Evolutionary conservation across 1,140 invertebrate species (phyloP).

Genomic region (Zaprionus ornatus): DNA sequence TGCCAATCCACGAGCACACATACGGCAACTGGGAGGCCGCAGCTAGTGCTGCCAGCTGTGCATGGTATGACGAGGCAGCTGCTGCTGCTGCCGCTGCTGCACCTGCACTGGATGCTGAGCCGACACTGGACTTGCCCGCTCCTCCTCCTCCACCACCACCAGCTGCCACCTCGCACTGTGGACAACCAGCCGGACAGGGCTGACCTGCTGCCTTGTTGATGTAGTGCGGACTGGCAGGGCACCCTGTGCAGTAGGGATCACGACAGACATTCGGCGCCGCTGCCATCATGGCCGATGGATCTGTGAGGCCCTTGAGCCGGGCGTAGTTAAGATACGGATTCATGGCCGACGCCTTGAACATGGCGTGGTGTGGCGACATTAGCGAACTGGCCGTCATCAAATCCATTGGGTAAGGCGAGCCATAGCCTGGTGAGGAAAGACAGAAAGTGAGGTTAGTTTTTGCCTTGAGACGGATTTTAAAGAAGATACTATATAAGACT

Average conservation of each 20-base stretch:
- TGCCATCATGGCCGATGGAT: slow-evolving; percentile 79
- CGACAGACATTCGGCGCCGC: slow-evolving; percentile 90
- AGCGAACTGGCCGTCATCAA: slow-evolving; percentile 88
- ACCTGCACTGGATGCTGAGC: slow-evolving; percentile 46
- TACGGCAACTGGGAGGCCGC: slow-evolving; percentile 91
- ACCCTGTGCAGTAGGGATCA: slow-evolving; percentile 96
- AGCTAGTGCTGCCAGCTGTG: slow-evolving; percentile 89
- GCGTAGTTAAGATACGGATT: slow-evolving; percentile 90
- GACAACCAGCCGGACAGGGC: slow-evolving; percentile 93
- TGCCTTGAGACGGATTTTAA: not conserved
- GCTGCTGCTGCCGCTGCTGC: slow-evolving; percentile 74
- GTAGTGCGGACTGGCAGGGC: slow-evolving; percentile 92
- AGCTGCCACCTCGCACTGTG: slow-evolving; percentile 89
- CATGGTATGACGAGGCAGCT: slow-evolving; percentile 89
- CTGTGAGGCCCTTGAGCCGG: slow-evolving; percentile 87
- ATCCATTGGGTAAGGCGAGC: slow-evolving; percentile 88
- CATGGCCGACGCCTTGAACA: slow-evolving; percentile 87
- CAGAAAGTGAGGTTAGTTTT: not conserved
- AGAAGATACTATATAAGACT: no score
- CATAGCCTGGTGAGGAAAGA: slow-evolving; percentile 70
- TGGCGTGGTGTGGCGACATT: slow-evolving; percentile 89
- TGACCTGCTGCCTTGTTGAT: slow-evolving; percentile 86
- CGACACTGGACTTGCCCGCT: not conserved
- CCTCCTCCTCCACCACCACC: slow-evolving; percentile 54
- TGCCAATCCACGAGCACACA: slow-evolving; percentile 96